Evolutionary conservation across 2,113 vertebrate genomes (phyloP).

Genomic region (Aptenodytes patagonicus): DNA sequence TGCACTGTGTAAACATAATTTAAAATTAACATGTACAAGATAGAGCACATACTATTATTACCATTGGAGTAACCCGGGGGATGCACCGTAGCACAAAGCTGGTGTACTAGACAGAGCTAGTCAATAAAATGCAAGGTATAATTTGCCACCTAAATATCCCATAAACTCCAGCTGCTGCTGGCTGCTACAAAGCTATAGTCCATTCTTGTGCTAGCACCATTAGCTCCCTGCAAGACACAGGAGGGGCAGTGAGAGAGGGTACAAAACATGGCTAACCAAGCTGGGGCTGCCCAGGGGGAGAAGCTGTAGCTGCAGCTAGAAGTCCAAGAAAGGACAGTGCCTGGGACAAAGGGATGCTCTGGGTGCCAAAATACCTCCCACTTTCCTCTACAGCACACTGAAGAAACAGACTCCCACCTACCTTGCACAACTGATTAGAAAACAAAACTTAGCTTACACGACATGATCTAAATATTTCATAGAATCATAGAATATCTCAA

Average conservation of each 20-base stretch:
- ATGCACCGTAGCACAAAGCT: neutral
- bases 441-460: neutral
- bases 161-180: neutral
- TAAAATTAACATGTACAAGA: neutral
- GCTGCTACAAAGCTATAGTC: neutral
- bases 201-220: neutral
- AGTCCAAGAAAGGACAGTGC: neutral
- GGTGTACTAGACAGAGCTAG: neutral
- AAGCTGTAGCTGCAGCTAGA: neutral
- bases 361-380: neutral
- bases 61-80: neutral
- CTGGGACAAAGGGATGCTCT: neutral
- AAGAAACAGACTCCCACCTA: neutral
- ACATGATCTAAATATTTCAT: neutral
- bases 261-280: rapidly evolving
- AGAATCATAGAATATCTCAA: neutral
- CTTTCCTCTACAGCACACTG: neutral
- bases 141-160: neutral
- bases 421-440: neutral
- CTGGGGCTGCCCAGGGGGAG: neutral
- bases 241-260: neutral
- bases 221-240: neutral
- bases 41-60: neutral
- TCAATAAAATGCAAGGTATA: neutral
- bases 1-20: slow-evolving; percentile 8